Evolutionary conservation across 2,888 invertebrate genomes (phyloP), one percentile per base, ranked within the genome.

Genomic region (Dione vanillae): DNA sequence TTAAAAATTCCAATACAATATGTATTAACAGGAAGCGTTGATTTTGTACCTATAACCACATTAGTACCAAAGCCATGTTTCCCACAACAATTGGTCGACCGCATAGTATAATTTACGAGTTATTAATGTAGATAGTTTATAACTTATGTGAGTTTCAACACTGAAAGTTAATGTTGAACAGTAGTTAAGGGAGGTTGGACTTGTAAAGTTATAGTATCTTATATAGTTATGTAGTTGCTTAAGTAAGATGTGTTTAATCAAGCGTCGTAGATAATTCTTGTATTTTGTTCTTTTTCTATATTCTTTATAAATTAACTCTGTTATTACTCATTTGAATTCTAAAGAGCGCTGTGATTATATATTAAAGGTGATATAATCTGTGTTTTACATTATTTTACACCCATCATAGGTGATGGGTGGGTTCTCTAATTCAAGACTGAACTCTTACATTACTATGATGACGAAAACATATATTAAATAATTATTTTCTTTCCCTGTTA

Each of bases 41-140:
- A 54, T 16, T 11, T 54, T 54, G 35, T 35, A 47, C 47, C 47
- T 11, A 20, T 20, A 61, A 10, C 59, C 43, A 43, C 43, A 61
- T 61, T 27, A 61, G 41, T 61, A 41, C 43, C 5, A 41, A 61
- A 61, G 19, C 59, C 27, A 9, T 61, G 41, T 43, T n/a, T 1
- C 20, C 27, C 45, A 49, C 47, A 47, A 16, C 45, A 47, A 51
- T 61, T 67, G 58, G 27, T 49, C 12, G 35, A 56, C 52, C 41
- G 51, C 52, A 52, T 35, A 43, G 58, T 67, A 56, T 66, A 73
- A 71, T 71, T 73, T 54, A 64, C 64, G 59, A n/a, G 67, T 74
- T 71, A 70, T 66, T 73, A 74, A 72, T 70, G 71, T 71, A 69
- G 65, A 76, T 73, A 73, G 67, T 72, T 64, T 37, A 49, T 49